Percentiles rank a stretch among this genome's conserved stretches.
phyloP scores from a whole-genome alignment of 2,797 vertebrate species.

The Rhinogobio ventralis region DNA sequence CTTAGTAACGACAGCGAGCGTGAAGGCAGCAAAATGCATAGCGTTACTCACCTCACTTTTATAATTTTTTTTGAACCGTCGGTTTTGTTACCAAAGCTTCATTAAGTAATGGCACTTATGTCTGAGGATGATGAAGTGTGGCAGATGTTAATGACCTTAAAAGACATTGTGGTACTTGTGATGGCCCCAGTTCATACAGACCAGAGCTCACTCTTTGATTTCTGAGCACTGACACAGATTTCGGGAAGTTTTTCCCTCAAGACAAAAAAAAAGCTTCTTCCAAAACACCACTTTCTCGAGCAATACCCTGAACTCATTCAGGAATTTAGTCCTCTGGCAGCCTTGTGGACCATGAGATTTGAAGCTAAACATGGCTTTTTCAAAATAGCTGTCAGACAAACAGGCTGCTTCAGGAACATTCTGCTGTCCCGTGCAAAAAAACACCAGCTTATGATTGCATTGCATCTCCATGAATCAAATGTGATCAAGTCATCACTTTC shows the following conservation, averaged over 20 bases:
- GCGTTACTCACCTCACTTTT: no score
- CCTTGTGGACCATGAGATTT: neutral
- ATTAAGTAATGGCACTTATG: neutral
- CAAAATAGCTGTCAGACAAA: constrained; percentile 31
- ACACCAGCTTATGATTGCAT: constrained; percentile 44
- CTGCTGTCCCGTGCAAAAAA: constrained; percentile 1
- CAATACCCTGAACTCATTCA: neutral
- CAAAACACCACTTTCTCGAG: constrained; percentile 46
- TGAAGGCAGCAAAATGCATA: no score
- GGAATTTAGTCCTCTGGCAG: neutral
- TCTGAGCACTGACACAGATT: constrained; percentile 36
- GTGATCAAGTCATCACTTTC: constrained; percentile 21
- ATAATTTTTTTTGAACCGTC: no score
- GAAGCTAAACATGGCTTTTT: constrained; percentile 21
- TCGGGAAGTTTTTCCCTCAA: constrained; percentile 29
- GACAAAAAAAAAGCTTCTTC: constrained; percentile 38
- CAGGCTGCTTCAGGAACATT: constrained; percentile 33
- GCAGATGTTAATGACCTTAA: neutral
- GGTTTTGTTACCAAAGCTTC: neutral
- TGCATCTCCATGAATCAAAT: neutral
- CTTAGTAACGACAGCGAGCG: no score
- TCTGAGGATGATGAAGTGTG: constrained; percentile 12
- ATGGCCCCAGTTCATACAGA: neutral
- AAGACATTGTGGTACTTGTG: neutral
- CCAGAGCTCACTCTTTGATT: constrained; percentile 16